phyloP scores from a whole-genome alignment of 2,113 vertebrate species.

The Gymnorhina tibicen region DNA sequence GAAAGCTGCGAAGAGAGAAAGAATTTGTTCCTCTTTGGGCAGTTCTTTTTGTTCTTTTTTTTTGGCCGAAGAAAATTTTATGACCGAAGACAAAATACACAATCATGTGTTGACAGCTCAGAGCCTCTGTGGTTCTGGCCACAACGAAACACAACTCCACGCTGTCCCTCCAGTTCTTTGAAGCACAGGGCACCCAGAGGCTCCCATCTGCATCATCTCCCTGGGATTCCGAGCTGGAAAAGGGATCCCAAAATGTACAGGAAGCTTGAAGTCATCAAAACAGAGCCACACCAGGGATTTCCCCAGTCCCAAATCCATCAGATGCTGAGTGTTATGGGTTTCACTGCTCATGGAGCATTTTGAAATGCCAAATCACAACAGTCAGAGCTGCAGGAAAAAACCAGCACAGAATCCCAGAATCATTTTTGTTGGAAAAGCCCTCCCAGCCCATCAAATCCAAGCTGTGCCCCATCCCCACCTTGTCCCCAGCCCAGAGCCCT shows the following conservation, averaged over 20 bases:
- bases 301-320: not conserved
- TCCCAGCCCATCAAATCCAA: accelerated
- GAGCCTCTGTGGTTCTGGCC: not conserved
- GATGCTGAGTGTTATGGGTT: not conserved
- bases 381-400: not conserved
- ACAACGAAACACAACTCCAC: not conserved
- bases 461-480: not conserved
- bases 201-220: not conserved
- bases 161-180: accelerated
- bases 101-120: not conserved
- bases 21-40: not conserved
- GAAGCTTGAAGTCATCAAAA: not conserved
- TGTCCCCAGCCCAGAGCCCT: not conserved
- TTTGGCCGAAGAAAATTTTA: not conserved
- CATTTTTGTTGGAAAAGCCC: accelerated
- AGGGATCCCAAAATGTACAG: not conserved
- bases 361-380: not conserved
- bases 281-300: not conserved
- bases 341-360: not conserved
- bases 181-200: not conserved
- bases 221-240: not conserved
- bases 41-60: not conserved
- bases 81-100: not conserved
- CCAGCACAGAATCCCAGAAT: not conserved
- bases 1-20: not conserved